Conservation (phyloP, 2,797 vertebrate genomes). For the Phyllotis vaccarum region DNA sequence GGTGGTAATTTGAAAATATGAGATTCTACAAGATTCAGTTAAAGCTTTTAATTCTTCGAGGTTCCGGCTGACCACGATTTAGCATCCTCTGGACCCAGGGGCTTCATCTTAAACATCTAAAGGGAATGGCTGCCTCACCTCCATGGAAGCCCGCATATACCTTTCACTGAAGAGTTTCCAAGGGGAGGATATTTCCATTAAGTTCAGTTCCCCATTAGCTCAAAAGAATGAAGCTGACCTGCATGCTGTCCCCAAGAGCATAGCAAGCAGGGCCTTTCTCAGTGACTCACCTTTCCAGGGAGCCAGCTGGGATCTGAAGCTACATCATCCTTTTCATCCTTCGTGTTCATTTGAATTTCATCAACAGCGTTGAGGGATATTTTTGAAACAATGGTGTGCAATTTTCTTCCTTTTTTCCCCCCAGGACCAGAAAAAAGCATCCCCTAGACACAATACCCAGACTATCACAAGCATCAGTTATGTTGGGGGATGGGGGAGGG, state of each 20-base stretch:
- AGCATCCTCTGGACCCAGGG: background rate
- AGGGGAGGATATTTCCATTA: constrained; percentile 60
- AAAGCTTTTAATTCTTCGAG: constrained; percentile 48
- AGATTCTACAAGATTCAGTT: background rate
- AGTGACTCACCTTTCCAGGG: constrained; percentile 57
- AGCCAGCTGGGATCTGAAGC: background rate
- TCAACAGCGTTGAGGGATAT: constrained; percentile 49
- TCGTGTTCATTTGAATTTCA: constrained; percentile 56
- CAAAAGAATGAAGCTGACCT: constrained; percentile 5
- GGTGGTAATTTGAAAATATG: constrained; percentile 61
- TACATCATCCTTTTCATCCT: constrained; percentile 44
- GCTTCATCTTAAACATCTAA: background rate
- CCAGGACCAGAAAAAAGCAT: constrained; percentile 12
- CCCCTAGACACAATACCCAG: background rate
- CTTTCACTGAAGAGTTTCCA: constrained; percentile 60
- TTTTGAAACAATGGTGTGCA: constrained; percentile 70
- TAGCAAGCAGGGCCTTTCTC: fast-evolving
- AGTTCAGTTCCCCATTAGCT: constrained; percentile 57
- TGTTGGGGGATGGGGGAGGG: background rate
- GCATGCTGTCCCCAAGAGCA: background rate
- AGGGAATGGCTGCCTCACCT: background rate
- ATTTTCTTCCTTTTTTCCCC: background rate
- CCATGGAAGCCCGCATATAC: background rate
- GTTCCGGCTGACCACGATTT: background rate
- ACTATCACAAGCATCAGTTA: constrained; percentile 37